A percentile compares a stretch with the other conserved stretches of the same genome.
phyloP scores from a whole-genome alignment of 1,140 invertebrate species.

The Metopolophium dirhodum region DNA sequence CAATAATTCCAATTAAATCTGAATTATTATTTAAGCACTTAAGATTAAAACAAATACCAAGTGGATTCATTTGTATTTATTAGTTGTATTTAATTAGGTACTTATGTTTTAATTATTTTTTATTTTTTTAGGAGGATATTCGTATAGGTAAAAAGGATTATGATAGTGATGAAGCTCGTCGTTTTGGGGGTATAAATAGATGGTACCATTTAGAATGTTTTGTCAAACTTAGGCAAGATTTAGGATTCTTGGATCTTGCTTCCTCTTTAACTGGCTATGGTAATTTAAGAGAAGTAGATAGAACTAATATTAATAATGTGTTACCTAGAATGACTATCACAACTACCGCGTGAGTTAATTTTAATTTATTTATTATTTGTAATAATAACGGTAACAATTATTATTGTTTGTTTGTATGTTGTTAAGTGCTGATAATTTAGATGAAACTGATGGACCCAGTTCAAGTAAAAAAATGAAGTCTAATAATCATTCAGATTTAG shows the following conservation, averaged over 20 bases:
- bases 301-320: constrained; percentile 71
- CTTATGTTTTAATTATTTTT: not conserved
- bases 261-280: constrained; percentile 78
- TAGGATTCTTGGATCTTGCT: constrained; percentile 78
- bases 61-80: not conserved
- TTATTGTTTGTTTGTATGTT: not conserved
- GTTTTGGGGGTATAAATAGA: constrained; percentile 79
- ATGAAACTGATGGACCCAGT: constrained; percentile 50
- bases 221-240: constrained; percentile 74
- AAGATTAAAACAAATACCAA: not conserved
- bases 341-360: constrained; percentile 63
- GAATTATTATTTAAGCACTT: too few relatives aligned
- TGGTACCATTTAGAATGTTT: constrained; percentile 97
- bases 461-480: constrained; percentile 74
- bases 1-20: too few relatives aligned
- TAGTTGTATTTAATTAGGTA: not conserved
- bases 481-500: constrained; percentile 65
- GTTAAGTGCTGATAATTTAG: not conserved
- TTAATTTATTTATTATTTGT: not conserved
- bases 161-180: constrained; percentile 78
- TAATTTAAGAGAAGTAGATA: constrained; percentile 76
- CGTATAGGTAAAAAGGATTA: constrained; percentile 87
- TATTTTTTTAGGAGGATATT: constrained; percentile 71
- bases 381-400: not conserved
- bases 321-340: constrained; percentile 65